These are phyloP conservation scores for Ectemnius continuus DNA, from an alignment of 2,888 invertebrate genomes.

Conservation along the genomic window DNA sequence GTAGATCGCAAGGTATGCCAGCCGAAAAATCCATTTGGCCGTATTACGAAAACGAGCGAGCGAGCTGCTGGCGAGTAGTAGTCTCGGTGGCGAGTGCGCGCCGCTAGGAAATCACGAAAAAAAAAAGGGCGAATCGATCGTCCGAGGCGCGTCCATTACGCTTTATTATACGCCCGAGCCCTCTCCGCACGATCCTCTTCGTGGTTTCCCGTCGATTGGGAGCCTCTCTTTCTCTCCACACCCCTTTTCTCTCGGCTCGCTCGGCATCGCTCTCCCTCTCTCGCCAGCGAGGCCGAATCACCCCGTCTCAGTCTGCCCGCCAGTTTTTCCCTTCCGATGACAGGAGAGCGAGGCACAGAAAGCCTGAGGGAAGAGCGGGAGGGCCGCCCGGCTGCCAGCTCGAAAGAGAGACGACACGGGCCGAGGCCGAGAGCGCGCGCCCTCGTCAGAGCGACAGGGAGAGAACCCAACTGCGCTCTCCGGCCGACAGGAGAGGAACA, in stretches of 20 bases:
- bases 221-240: constrained; percentile 30
- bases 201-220: constrained; percentile 67
- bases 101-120: constrained; percentile 55
- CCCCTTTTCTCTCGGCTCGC: neutral
- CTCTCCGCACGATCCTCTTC: constrained; percentile 59
- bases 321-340: constrained; percentile 29
- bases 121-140: constrained; percentile 60
- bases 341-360: constrained; percentile 43
- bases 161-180: constrained; percentile 56
- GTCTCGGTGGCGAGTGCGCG: constrained; percentile 32
- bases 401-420: no score
- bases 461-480: neutral
- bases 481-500: no score
- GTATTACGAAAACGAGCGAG: constrained; percentile 39
- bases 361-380: constrained; percentile 12
- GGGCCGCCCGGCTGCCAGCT: no score
- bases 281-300: neutral
- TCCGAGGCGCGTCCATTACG: constrained; percentile 60
- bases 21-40: constrained; percentile 54
- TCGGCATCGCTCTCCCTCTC: neutral
- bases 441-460: constrained; percentile 1
- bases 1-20: constrained; percentile 30
- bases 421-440: no score
- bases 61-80: neutral
- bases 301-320: constrained; percentile 9